Percentiles rank a stretch among this genome's conserved stretches.
phyloP scores from a whole-genome alignment of 2,888 invertebrate genomes.

The Trimorus sp. region DNA sequence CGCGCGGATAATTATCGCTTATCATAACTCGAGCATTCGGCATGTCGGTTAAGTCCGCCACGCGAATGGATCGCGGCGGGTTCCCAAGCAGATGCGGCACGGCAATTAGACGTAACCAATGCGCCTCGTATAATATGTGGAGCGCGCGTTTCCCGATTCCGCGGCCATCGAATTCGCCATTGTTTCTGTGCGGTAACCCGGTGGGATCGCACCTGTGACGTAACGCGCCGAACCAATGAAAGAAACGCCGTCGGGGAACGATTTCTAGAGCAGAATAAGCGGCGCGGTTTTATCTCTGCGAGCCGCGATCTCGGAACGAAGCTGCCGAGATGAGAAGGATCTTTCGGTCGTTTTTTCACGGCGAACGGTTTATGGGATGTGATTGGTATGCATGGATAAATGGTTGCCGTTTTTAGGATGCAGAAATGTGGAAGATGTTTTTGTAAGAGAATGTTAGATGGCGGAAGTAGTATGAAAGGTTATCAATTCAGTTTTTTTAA shows the following conservation, averaged over 20 bases:
- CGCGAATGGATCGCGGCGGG: not conserved
- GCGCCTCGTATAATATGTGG: conserved; percentile 45
- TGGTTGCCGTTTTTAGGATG: too few species aligned
- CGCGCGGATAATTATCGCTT: conserved; percentile 34
- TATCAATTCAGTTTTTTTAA: too few species aligned
- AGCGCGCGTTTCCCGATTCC: conserved; percentile 35
- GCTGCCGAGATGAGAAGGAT: too few species aligned
- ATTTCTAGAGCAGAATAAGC: conserved; percentile 2
- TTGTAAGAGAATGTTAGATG: too few species aligned
- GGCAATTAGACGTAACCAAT: conserved; percentile 27
- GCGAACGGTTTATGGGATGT: too few species aligned
- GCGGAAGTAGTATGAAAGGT: too few species aligned
- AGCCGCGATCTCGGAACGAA: too few species aligned
- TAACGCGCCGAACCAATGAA: conserved; percentile 15
- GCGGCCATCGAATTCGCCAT: conserved; percentile 39
- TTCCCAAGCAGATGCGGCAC: conserved; percentile 35
- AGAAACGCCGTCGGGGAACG: not conserved
- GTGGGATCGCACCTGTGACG: conserved; percentile 28
- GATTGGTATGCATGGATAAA: too few species aligned
- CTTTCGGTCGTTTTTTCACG: too few species aligned
- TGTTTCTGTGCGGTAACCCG: conserved; percentile 31
- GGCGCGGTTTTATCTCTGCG: not conserved
- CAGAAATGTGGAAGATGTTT: too few species aligned
- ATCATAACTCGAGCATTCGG: conserved; percentile 26
- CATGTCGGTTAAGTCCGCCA: conserved; percentile 43